A percentile compares a stretch with the other conserved stretches of the same genome.
Evolutionary conservation across 2,797 vertebrate genomes (phyloP).

Genomic region (Argyrosomus regius): DNA sequence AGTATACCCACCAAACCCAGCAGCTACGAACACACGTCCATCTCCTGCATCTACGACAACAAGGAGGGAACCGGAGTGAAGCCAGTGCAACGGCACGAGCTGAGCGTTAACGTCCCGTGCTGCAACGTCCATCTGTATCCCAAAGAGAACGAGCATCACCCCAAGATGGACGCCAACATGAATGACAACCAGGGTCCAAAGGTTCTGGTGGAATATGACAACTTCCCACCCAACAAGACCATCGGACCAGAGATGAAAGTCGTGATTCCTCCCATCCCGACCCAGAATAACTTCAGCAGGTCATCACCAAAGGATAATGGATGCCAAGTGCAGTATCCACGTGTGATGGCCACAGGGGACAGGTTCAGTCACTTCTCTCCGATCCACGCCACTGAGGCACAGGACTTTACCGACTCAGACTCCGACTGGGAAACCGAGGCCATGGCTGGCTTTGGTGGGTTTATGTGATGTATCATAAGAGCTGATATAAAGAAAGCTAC

Average conservation of each 20-base stretch:
- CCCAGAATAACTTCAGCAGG: slow-evolving; percentile 71
- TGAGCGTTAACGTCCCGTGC: slow-evolving; percentile 64
- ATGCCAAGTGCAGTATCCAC: slow-evolving; percentile 66
- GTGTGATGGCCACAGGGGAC: slow-evolving; percentile 38
- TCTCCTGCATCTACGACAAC: slow-evolving; percentile 72
- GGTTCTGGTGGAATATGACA: slow-evolving; percentile 84
- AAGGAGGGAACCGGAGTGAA: slow-evolving; percentile 52
- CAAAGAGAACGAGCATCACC: slow-evolving; percentile 50
- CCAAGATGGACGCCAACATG: slow-evolving; percentile 31
- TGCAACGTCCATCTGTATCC: slow-evolving; percentile 73
- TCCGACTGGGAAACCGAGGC: slow-evolving; percentile 88
- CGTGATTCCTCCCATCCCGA: slow-evolving; percentile 83
- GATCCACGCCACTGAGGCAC: slow-evolving; percentile 67
- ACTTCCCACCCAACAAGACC: slow-evolving; percentile 87
- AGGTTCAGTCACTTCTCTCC: slow-evolving; percentile 83
- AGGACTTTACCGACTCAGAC: slow-evolving; percentile 83
- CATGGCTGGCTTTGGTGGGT: slow-evolving; percentile 78
- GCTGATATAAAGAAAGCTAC: neutral
- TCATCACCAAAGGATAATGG: slow-evolving; percentile 68
- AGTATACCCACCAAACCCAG: slow-evolving; percentile 46
- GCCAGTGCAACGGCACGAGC: slow-evolving; percentile 50
- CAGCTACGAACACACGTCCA: slow-evolving; percentile 56
- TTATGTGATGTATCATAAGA: slow-evolving; percentile 70
- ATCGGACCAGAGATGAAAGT: slow-evolving; percentile 85
- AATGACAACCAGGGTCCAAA: slow-evolving; percentile 48